A percentile compares a stretch with the other conserved stretches of the same genome.
Conservation (phyloP, 2,888 invertebrate species). For the Diplolepis rosae region DNA sequence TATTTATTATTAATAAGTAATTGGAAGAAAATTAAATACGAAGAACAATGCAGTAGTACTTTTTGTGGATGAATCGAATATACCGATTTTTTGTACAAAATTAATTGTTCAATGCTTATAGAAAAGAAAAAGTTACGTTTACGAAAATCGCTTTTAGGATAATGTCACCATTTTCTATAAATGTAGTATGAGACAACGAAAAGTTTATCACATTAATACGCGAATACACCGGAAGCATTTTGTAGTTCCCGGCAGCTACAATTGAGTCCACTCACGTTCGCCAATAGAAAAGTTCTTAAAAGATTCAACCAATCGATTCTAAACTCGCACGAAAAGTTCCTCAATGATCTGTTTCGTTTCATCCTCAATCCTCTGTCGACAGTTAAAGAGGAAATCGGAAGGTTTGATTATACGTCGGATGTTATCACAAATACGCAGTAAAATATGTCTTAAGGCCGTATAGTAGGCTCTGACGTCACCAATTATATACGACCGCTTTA, state of each 20-base stretch:
- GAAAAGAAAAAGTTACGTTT: background rate
- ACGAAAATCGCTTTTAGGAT: background rate
- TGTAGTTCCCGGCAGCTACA: constrained; percentile 33
- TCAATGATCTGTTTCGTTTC: constrained; percentile 23
- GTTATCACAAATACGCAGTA: too few species aligned
- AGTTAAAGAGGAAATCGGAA: background rate
- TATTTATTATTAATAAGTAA: too few species aligned
- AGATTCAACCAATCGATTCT: constrained; percentile 37
- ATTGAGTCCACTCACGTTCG: constrained; percentile 44
- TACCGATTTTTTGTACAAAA: too few species aligned
- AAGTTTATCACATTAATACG: background rate
- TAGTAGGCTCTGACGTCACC: too few species aligned
- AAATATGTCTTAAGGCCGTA: too few species aligned
- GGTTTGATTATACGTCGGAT: too few species aligned
- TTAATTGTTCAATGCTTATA: too few species aligned
- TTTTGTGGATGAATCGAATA: too few species aligned
- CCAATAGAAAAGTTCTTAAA: constrained; percentile 39
- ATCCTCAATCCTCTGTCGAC: constrained; percentile 12
- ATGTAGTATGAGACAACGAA: background rate
- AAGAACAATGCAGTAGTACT: too few species aligned
- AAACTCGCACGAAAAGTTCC: constrained; percentile 22
- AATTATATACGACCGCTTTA: too few species aligned
- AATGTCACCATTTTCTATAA: background rate
- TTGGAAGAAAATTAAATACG: too few species aligned
- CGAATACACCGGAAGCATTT: background rate